Conservation (phyloP, 2,113 vertebrate species). For the Sinocyclocheilus maitianheensis region DNA sequence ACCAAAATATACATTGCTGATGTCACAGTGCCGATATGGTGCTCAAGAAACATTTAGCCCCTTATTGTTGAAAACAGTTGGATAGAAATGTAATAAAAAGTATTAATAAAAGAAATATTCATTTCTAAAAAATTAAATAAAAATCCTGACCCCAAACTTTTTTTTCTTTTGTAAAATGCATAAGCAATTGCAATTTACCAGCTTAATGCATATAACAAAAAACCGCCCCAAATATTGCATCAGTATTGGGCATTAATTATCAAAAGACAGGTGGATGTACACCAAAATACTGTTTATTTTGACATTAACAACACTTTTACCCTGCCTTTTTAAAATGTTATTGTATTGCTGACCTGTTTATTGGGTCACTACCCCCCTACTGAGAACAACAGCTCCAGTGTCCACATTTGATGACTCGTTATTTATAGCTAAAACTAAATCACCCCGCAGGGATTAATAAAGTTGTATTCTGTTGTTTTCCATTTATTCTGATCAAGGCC, state of each 20-base stretch:
- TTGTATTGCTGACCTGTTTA: not conserved
- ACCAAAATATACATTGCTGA: too few relatives aligned
- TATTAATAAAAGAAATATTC: too few relatives aligned
- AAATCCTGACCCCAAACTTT: too few relatives aligned
- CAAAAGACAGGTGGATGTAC: not conserved
- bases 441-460: not conserved
- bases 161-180: too few relatives aligned
- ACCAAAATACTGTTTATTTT: not conserved
- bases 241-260: not conserved
- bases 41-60: too few relatives aligned
- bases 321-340: not conserved
- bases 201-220: not conserved
- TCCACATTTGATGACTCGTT: not conserved
- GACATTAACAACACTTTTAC: not conserved
- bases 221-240: not conserved
- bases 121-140: too few relatives aligned
- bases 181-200: not conserved
- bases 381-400: not conserved
- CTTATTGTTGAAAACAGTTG: too few relatives aligned
- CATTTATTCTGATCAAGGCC: not conserved
- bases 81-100: too few relatives aligned
- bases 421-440: not conserved
- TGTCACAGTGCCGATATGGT: too few relatives aligned
- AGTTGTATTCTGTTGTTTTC: not conserved
- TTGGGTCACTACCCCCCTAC: not conserved